These are phyloP conservation scores for Cydia fagiglandana DNA, from an alignment of 1,140 invertebrate genomes.

Conservation along the genomic window DNA sequence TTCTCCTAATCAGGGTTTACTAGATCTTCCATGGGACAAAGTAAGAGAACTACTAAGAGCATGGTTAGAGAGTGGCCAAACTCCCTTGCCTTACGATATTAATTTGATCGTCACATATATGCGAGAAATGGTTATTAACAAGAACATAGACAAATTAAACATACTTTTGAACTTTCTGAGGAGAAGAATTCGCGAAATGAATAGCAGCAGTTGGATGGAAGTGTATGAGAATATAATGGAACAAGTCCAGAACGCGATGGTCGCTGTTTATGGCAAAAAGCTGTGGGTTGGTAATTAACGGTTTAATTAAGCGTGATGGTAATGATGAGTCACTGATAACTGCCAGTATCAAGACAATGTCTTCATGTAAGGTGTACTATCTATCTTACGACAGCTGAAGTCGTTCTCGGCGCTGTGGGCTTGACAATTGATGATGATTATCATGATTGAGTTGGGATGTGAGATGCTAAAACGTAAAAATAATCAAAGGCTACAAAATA, in stretches of 20 bases:
- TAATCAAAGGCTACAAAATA: background rate
- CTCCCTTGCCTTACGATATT: slow-evolving; percentile 75
- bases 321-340: too few relatives aligned
- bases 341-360: too few relatives aligned
- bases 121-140: slow-evolving; percentile 67
- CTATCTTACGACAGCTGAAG: too few relatives aligned
- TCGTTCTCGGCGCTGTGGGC: too few relatives aligned
- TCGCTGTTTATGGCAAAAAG: slow-evolving; percentile 71
- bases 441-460: too few relatives aligned
- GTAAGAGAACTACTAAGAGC: slow-evolving; percentile 73
- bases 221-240: slow-evolving; percentile 58
- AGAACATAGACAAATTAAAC: slow-evolving; percentile 69
- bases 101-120: slow-evolving; percentile 72
- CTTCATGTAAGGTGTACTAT: too few relatives aligned
- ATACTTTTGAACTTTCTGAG: slow-evolving; percentile 66
- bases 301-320: background rate
- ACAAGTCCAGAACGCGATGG: slow-evolving; percentile 71
- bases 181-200: slow-evolving; percentile 57
- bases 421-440: too few relatives aligned
- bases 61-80: slow-evolving; percentile 74
- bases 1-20: slow-evolving; percentile 46
- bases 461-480: too few relatives aligned
- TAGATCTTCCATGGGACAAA: slow-evolving; percentile 67
- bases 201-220: slow-evolving; percentile 57
- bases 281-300: slow-evolving; percentile 42